phyloP scores from a whole-genome alignment of 2,113 vertebrate species.

The Cyphomyrus discorhynchus region DNA sequence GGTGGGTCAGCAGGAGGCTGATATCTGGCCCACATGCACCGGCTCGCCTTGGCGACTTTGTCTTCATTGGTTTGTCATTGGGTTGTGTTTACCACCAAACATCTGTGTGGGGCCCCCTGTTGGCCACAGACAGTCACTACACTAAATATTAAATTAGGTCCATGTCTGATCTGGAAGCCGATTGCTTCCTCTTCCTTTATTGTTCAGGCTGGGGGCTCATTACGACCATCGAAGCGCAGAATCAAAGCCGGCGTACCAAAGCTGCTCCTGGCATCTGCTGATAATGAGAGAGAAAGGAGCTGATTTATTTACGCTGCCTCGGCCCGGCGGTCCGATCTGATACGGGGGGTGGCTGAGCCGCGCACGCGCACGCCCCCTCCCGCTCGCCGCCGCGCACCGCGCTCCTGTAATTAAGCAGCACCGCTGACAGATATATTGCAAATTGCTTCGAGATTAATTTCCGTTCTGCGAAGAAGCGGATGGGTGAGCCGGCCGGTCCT shows the following conservation, averaged over 20 bases:
- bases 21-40: background rate
- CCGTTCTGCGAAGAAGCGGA: constrained; percentile 26
- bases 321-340: background rate
- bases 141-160: background rate
- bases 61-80: background rate
- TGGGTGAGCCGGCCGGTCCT: constrained; percentile 28
- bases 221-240: constrained; percentile 7
- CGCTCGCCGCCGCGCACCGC: constrained; percentile 6
- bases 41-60: background rate
- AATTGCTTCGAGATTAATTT: constrained; percentile 49
- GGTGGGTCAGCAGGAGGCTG: background rate
- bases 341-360: background rate
- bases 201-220: background rate
- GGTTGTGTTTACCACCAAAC: background rate
- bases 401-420: constrained; percentile 49
- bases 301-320: constrained; percentile 8
- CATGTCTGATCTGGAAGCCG: background rate
- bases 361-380: constrained; percentile 26
- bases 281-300: constrained; percentile 4
- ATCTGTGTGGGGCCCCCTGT: background rate
- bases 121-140: background rate
- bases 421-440: constrained; percentile 42
- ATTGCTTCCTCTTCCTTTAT: background rate
- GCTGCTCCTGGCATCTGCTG: background rate
- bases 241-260: constrained; percentile 1